phyloP scores from a whole-genome alignment of 2,888 invertebrate genomes.

The Idaea dimidiata region DNA sequence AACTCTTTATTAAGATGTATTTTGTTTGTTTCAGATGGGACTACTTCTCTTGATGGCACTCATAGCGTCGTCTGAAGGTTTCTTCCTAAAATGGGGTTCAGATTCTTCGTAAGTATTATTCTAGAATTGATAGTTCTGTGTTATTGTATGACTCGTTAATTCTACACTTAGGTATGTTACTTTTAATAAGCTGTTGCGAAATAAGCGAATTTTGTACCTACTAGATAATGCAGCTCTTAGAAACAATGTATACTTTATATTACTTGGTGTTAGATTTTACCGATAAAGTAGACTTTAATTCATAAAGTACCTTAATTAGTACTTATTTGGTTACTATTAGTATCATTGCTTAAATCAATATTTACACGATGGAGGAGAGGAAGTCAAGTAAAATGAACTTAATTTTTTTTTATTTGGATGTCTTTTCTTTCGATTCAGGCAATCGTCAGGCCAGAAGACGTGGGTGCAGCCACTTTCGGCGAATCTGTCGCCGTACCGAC shows the following conservation, averaged over 20 bases:
- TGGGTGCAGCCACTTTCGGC: slow-evolving; percentile 64
- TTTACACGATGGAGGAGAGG: too few relatives aligned
- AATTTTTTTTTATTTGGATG: not conserved
- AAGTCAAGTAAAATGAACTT: too few relatives aligned
- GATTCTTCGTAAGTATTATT: slow-evolving; percentile 68
- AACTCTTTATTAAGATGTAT: not conserved
- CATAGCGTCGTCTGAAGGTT: slow-evolving; percentile 70
- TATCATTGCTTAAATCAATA: not conserved
- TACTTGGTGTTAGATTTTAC: not conserved
- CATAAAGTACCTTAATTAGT: too few relatives aligned
- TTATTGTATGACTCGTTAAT: not conserved
- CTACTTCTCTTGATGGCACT: slow-evolving; percentile 59
- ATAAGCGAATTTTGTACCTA: not conserved
- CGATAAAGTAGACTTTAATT: not conserved
- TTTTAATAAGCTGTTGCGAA: not conserved
- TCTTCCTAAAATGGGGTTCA: slow-evolving; percentile 78
- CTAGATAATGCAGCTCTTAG: not conserved
- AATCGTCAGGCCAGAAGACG: slow-evolving; percentile 54
- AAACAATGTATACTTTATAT: not conserved
- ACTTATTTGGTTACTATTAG: not conserved
- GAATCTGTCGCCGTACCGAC: slow-evolving; percentile 60
- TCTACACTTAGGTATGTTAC: not conserved
- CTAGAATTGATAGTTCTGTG: slow-evolving; percentile 9
- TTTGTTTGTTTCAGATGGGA: slow-evolving; percentile 53
- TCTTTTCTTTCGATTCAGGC: slow-evolving; percentile 53